Percentiles rank a stretch among this genome's conserved stretches.
phyloP scores from a whole-genome alignment of 2,113 vertebrate species.

The Puffinus mauretanicus region DNA sequence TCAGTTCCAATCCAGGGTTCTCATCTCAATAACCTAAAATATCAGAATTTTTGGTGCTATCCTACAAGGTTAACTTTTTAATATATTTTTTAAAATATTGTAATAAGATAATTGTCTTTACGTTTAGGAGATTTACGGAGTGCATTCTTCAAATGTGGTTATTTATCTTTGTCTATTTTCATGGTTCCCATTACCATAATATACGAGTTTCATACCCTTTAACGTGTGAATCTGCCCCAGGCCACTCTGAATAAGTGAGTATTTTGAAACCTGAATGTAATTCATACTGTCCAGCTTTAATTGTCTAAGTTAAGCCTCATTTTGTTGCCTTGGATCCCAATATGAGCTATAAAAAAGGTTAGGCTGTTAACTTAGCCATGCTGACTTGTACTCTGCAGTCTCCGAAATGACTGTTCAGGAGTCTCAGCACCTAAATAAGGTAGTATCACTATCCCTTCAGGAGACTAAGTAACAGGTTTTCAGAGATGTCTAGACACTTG shows the following conservation, averaged over 20 bases:
- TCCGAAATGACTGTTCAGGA: not conserved
- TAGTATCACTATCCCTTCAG: not conserved
- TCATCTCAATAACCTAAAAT: not conserved
- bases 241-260: slow-evolving; percentile 1
- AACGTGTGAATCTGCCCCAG: slow-evolving; percentile 29
- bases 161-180: slow-evolving; percentile 43
- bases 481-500: slow-evolving; percentile 27
- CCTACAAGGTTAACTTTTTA: not conserved
- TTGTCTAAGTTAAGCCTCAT: not conserved
- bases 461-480: slow-evolving; percentile 39
- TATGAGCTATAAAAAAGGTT: not conserved
- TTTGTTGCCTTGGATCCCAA: not conserved
- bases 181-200: slow-evolving; percentile 31
- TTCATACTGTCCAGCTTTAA: not conserved
- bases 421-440: not conserved
- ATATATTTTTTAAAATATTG: not conserved
- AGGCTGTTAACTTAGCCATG: not conserved
- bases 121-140: not conserved
- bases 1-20: not conserved
- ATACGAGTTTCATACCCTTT: not conserved
- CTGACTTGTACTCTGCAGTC: not conserved
- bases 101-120: not conserved
- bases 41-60: not conserved
- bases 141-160: not conserved
- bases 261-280: slow-evolving; percentile 29